A percentile compares a stretch with the other conserved stretches of the same genome.
Conservation (phyloP, 2,797 vertebrate species). For the Schizothorax lantsangensis region DNA sequence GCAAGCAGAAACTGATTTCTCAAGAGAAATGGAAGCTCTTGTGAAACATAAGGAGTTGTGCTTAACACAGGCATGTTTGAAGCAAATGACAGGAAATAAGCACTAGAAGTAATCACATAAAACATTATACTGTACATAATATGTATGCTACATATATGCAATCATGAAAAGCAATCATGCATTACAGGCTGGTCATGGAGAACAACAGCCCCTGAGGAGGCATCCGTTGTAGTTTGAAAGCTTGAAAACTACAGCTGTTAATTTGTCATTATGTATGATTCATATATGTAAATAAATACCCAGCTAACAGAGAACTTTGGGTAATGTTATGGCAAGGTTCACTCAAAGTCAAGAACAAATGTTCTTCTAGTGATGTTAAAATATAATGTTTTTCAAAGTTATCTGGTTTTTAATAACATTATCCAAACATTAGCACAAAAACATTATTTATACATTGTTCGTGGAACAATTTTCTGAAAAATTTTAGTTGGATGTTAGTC, state of each 20-base stretch:
- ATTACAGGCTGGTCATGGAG: not conserved
- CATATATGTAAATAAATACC: not conserved
- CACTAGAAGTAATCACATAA: not conserved
- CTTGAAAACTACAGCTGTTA: not conserved
- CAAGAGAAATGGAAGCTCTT: not conserved
- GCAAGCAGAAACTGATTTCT: conserved; percentile 20
- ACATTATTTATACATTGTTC: too few species aligned
- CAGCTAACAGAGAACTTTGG: not conserved
- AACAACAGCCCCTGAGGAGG: not conserved
- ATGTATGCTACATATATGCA: not conserved
- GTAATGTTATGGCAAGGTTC: not conserved
- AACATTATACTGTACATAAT: not conserved
- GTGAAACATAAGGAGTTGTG: not conserved
- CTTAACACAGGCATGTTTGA: not conserved
- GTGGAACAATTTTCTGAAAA: too few species aligned
- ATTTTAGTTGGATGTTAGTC: too few species aligned
- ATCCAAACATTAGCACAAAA: too few species aligned
- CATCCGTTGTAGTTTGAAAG: not conserved
- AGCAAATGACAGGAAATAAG: not conserved
- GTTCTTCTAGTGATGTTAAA: too few species aligned
- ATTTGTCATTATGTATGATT: not conserved
- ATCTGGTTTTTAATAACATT: too few species aligned
- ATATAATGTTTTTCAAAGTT: too few species aligned
- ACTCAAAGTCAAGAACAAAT: too few species aligned
- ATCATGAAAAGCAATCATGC: not conserved